phyloP scores from a whole-genome alignment of 2,888 invertebrate species.

The Lordiphosa andalusiaca region DNA sequence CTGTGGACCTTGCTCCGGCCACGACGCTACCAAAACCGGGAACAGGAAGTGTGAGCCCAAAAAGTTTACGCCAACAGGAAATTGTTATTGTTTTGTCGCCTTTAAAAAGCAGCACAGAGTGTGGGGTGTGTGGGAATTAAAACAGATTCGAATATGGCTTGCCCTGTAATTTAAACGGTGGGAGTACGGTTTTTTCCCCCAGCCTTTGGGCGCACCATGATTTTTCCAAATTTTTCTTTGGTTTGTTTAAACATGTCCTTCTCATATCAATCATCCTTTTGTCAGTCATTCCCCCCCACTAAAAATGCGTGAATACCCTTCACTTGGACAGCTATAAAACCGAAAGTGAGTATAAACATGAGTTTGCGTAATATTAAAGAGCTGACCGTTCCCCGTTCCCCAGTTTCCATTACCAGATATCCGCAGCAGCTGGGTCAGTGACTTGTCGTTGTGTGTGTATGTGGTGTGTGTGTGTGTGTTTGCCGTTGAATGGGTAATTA shows the following conservation, averaged over 20 bases:
- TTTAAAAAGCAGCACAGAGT: conserved; percentile 28
- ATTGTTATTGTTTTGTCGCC: conserved; percentile 62
- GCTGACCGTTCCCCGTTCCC: conserved; percentile 15
- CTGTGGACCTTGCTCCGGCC: not conserved
- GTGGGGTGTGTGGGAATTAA: not conserved
- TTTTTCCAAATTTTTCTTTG: too few relatives aligned
- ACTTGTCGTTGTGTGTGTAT: conserved; percentile 17
- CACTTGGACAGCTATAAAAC: not conserved
- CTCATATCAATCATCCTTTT: not conserved
- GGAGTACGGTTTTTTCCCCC: too few relatives aligned
- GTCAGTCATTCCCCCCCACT: not conserved
- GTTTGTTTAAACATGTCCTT: too few relatives aligned
- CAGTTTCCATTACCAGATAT: not conserved
- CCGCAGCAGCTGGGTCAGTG: conserved; percentile 24
- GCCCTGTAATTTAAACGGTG: not conserved
- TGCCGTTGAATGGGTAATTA: conserved; percentile 49
- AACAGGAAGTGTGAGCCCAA: conserved; percentile 39
- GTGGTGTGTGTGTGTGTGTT: conserved; percentile 4
- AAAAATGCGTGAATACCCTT: not conserved
- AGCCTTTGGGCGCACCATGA: too few relatives aligned
- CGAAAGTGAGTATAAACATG: conserved; percentile 30
- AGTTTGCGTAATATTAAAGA: conserved; percentile 41
- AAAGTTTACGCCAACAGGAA: conserved; percentile 55
- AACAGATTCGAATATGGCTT: not conserved
- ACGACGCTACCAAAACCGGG: conserved; percentile 3